Evolutionary conservation across 2,888 invertebrate species (phyloP).

Genomic region (Pimpla rufipes): DNA sequence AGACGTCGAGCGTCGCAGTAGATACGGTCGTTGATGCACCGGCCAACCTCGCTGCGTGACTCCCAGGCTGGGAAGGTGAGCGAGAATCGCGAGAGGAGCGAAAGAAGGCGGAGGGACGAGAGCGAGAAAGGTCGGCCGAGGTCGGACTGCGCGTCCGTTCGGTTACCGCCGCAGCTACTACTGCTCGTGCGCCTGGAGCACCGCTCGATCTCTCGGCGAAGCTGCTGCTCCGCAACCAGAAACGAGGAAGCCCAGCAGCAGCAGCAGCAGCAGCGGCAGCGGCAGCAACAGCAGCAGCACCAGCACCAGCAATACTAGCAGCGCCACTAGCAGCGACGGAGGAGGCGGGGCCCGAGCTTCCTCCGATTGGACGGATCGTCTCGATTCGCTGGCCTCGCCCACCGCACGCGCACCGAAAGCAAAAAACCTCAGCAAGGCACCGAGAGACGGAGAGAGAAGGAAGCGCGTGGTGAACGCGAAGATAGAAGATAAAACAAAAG

Average conservation of each 20-base stretch:
- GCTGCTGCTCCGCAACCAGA: conserved; percentile 42
- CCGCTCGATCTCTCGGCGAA: conserved; percentile 51
- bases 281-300: conserved; percentile 43
- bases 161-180: conserved; percentile 55
- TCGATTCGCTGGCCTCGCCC: conserved; percentile 78
- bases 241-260: conserved; percentile 40
- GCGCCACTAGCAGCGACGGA: conserved; percentile 39
- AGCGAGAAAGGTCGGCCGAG: conserved; percentile 65
- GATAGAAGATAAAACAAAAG: conserved; percentile 64
- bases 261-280: conserved; percentile 21
- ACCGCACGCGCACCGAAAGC: conserved; percentile 78
- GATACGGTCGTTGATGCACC: conserved; percentile 49
- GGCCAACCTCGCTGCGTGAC: conserved; percentile 51
- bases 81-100: conserved; percentile 65
- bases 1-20: conserved; percentile 29
- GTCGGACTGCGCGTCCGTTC: conserved; percentile 60
- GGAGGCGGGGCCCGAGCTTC: conserved; percentile 76
- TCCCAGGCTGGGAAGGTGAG: conserved; percentile 61
- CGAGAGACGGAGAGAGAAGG: conserved; percentile 61
- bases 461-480: conserved; percentile 72
- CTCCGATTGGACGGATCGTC: conserved; percentile 77
- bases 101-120: conserved; percentile 70
- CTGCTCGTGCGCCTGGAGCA: conserved; percentile 64
- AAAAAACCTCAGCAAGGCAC: conserved; percentile 46
- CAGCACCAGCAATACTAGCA: neutral